A percentile compares a stretch with the other conserved stretches of the same genome.
These are phyloP conservation scores for Automeris io DNA, from an alignment of 2,888 invertebrate species.

Conservation along the genomic window DNA sequence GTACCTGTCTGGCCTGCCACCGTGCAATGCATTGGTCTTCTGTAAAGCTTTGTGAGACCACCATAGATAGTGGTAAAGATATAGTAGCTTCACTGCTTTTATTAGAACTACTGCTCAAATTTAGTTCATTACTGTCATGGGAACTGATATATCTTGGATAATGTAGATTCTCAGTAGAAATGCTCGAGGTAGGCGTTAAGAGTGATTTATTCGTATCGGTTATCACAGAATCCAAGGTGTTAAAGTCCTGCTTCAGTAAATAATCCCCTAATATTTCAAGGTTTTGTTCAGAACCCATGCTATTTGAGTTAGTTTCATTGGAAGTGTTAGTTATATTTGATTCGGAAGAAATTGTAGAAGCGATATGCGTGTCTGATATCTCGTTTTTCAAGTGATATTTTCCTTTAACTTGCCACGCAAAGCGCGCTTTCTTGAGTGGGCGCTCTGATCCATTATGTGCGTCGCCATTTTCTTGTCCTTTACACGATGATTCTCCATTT, in stretches of 20 bases:
- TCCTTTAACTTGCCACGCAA: conserved; percentile 82
- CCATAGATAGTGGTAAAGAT: conserved; percentile 34
- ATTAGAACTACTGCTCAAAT: conserved; percentile 9
- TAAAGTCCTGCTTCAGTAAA: conserved; percentile 53
- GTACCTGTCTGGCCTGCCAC: conserved; percentile 83
- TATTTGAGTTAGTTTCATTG: conserved; percentile 27
- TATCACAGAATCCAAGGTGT: conserved; percentile 44
- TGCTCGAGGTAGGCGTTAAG: conserved; percentile 35
- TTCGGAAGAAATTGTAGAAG: conserved; percentile 18
- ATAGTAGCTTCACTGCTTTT: conserved; percentile 21
- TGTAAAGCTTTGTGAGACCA: conserved; percentile 31
- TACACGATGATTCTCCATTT: conserved; percentile 65
- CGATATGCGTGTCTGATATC: conserved; percentile 19
- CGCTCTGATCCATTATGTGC: conserved; percentile 67
- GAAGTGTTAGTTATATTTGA: conserved; percentile 19
- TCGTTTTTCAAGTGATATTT: conserved; percentile 78
- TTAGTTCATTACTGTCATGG: conserved; percentile 24
- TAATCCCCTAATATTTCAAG: conserved; percentile 56
- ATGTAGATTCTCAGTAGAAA: conserved; percentile 32
- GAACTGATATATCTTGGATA: conserved; percentile 53
- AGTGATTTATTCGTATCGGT: conserved; percentile 37
- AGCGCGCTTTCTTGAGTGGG: conserved; percentile 81
- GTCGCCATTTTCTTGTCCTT: conserved; percentile 73
- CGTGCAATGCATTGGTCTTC: conserved; percentile 63
- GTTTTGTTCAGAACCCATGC: conserved; percentile 49